These are phyloP conservation scores for Ctenicera cuprea DNA, from an alignment of 2,888 invertebrate species.

Conservation along the genomic window DNA sequence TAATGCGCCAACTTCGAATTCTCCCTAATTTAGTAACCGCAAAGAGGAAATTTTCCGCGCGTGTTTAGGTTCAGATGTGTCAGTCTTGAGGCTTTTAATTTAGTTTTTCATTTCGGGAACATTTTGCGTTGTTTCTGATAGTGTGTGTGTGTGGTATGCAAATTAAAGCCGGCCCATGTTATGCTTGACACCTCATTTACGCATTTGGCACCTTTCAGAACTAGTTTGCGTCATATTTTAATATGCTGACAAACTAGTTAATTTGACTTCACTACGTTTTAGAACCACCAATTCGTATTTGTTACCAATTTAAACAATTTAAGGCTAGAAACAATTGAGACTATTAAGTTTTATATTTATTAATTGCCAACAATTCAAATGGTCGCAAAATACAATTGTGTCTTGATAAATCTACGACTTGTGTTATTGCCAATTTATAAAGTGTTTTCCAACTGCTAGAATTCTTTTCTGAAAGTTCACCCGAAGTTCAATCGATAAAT, in stretches of 20 bases:
- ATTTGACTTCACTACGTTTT: not conserved
- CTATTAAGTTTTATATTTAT: not conserved
- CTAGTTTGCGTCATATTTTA: conserved; percentile 7
- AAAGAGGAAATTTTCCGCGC: conserved; percentile 40
- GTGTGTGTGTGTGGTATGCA: not conserved
- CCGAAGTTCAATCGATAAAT: no score
- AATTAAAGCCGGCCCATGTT: conserved; percentile 14
- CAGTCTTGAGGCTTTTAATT: conserved; percentile 36
- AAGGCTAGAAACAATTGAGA: not conserved
- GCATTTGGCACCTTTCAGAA: conserved; percentile 23
- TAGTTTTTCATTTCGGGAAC: conserved; percentile 3
- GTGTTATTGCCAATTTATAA: no score
- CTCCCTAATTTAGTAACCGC: conserved; percentile 42
- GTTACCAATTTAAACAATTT: conserved; percentile 3
- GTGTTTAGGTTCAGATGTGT: conserved; percentile 17
- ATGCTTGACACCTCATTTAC: conserved; percentile 8
- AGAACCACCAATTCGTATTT: not conserved
- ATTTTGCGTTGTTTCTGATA: not conserved
- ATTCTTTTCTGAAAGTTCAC: no score
- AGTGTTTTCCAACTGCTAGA: no score
- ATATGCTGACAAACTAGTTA: not conserved
- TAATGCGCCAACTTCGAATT: conserved; percentile 47
- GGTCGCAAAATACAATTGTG: not conserved
- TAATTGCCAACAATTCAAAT: not conserved
- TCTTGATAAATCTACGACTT: no score